Percentiles rank a stretch among this genome's conserved stretches.
These are phyloP conservation scores for Mesembrinibis cayennensis DNA, from an alignment of 2,113 vertebrate species.

Conservation along the genomic window DNA sequence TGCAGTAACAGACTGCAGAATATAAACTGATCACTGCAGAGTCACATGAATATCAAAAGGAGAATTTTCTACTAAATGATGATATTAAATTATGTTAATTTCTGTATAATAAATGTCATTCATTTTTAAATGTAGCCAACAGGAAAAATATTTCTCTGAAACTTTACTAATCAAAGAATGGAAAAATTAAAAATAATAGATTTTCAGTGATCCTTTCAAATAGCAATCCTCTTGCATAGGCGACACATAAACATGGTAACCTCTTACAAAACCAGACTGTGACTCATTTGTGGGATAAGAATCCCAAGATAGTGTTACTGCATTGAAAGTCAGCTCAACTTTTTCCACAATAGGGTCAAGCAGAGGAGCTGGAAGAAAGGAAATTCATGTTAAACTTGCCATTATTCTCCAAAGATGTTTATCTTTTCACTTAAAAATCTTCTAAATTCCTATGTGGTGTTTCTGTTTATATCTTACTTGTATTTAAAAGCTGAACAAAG, in stretches of 20 bases:
- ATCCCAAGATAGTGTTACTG: conserved; percentile 67
- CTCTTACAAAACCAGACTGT: conserved; percentile 68
- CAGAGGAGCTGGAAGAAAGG: conserved; percentile 54
- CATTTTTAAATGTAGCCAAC: no score
- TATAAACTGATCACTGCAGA: no score
- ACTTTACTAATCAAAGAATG: background rate
- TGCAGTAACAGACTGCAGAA: no score
- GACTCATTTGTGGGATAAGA: conserved; percentile 11
- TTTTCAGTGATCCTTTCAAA: background rate
- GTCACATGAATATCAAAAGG: no score
- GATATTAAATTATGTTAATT: no score
- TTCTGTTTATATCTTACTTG: background rate
- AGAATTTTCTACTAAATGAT: no score
- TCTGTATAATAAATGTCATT: no score
- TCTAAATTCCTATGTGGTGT: background rate
- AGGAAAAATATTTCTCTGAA: background rate
- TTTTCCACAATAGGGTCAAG: background rate
- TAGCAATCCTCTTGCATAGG: no score
- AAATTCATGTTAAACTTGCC: background rate
- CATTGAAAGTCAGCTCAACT: conserved; percentile 1
- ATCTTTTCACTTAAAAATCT: background rate
- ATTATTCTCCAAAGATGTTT: background rate
- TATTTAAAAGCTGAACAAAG: background rate
- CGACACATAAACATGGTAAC: no score
- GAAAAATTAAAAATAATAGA: background rate